Percentiles rank a stretch among this genome's conserved stretches.
Conservation (phyloP, 1,140 invertebrate genomes). For the Chlorops oryzae region DNA sequence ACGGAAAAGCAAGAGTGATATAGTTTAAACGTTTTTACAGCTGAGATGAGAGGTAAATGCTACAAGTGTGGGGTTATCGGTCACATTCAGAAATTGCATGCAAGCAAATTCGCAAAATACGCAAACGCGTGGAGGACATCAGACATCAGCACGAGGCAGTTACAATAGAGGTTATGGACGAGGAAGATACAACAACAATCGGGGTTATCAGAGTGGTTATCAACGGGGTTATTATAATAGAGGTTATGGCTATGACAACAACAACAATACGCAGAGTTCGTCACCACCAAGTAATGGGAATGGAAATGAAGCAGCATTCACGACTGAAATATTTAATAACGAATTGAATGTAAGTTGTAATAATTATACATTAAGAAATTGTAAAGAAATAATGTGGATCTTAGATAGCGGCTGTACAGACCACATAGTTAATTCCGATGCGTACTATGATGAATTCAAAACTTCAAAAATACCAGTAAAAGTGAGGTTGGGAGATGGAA, state of each 20-base stretch:
- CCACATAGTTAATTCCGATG: too few relatives aligned
- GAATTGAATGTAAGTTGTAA: too few relatives aligned
- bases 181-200: too few relatives aligned
- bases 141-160: slow-evolving; percentile 19
- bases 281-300: too few relatives aligned
- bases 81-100: neutral
- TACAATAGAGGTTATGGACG: neutral
- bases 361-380: too few relatives aligned
- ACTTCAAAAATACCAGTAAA: slow-evolving; percentile 23
- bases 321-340: too few relatives aligned
- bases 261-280: too few relatives aligned
- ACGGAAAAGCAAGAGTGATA: neutral
- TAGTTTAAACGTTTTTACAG: slow-evolving; percentile 1
- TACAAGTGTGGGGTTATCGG: neutral
- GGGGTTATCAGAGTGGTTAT: slow-evolving; percentile 25
- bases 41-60: neutral
- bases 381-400: slow-evolving; percentile 34
- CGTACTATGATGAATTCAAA: slow-evolving; percentile 32
- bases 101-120: neutral
- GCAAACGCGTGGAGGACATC: slow-evolving; percentile 20
- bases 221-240: slow-evolving; percentile 21
- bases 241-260: slow-evolving; percentile 21
- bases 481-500: slow-evolving; percentile 25
- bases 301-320: too few relatives aligned
- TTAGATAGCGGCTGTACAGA: slow-evolving; percentile 43